Conservation (phyloP, 2,797 vertebrate genomes). For the Spheniscus humboldti region DNA sequence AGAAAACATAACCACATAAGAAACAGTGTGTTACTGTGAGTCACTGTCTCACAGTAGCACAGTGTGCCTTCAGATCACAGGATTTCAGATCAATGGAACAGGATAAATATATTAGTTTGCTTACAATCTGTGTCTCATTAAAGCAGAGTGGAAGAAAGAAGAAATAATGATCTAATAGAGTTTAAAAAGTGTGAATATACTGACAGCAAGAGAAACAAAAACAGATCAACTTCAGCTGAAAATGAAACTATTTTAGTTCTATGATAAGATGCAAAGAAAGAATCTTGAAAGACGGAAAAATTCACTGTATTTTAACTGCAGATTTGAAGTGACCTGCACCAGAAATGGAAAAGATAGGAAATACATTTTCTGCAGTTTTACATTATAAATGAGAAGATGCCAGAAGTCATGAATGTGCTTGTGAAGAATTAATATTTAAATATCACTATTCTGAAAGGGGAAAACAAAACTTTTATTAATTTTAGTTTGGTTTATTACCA, state of each 20-base stretch:
- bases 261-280: neutral
- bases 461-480: neutral
- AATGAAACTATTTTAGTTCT: neutral
- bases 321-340: neutral
- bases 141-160: neutral
- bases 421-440: slow-evolving; percentile 13
- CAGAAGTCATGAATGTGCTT: neutral
- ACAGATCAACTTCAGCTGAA: neutral
- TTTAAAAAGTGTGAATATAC: neutral
- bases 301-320: neutral
- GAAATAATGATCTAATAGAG: neutral
- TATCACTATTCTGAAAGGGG: neutral
- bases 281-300: neutral
- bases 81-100: neutral
- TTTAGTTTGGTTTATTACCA: neutral
- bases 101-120: neutral
- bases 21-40: neutral
- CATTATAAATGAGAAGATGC: neutral
- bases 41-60: neutral
- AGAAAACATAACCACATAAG: neutral
- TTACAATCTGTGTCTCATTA: neutral
- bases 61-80: neutral
- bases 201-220: neutral
- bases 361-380: neutral
- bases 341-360: neutral